These are phyloP conservation scores for Leptopilina boulardi DNA, from an alignment of 1,140 invertebrate genomes.

Conservation along the genomic window DNA sequence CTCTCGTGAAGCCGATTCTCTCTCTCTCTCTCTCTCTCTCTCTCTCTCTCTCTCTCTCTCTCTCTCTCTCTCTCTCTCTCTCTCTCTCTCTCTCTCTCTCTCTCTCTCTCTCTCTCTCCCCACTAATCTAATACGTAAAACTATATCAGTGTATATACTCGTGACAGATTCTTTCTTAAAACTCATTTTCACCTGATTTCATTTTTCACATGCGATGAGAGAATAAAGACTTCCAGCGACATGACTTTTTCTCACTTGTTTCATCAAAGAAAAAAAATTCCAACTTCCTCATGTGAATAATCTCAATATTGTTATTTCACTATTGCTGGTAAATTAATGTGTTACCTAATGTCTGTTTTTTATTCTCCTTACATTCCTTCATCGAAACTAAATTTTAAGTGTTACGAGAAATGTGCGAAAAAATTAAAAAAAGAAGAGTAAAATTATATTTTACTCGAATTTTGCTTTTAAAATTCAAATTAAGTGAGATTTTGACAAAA, in stretches of 20 bases:
- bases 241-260: not conserved
- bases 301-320: not conserved
- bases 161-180: slow-evolving; percentile 15
- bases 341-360: too few relatives aligned
- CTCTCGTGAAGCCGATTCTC: slow-evolving; percentile 32
- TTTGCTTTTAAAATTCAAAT: too few relatives aligned
- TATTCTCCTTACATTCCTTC: too few relatives aligned
- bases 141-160: not conserved
- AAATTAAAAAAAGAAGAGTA: too few relatives aligned
- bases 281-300: not conserved
- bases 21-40: slow-evolving; percentile 57
- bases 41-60: too few relatives aligned
- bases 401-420: too few relatives aligned
- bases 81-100: too few relatives aligned
- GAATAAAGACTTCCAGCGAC: too few relatives aligned
- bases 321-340: not conserved
- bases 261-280: not conserved
- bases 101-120: slow-evolving; percentile 54
- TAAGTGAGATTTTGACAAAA: too few relatives aligned
- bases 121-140: slow-evolving; percentile 48
- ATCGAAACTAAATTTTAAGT: too few relatives aligned
- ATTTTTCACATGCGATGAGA: not conserved
- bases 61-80: too few relatives aligned
- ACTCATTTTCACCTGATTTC: not conserved
- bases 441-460: too few relatives aligned